A percentile compares a stretch with the other conserved stretches of the same genome.
These are phyloP conservation scores for Opisthograptis luteolata DNA, from an alignment of 2,888 invertebrate species.

Conservation along the genomic window DNA sequence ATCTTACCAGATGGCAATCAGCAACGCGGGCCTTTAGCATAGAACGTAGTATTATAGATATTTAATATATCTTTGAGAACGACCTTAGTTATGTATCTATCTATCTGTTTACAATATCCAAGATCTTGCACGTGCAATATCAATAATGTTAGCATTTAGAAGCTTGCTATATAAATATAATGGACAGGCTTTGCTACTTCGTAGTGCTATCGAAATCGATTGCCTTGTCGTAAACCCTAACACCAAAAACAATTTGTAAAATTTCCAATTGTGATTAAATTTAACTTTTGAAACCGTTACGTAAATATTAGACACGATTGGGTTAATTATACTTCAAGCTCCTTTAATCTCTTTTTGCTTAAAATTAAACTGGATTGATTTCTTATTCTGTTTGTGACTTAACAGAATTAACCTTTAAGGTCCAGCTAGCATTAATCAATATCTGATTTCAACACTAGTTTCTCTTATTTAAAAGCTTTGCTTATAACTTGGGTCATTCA, in stretches of 20 bases:
- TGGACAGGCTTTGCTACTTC: conserved; percentile 6
- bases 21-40: too few relatives aligned
- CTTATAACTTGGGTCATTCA: conserved; percentile 3
- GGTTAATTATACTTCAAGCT: conserved; percentile 1
- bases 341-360: too few relatives aligned
- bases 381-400: too few relatives aligned
- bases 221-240: neutral
- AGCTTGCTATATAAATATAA: conserved; percentile 12
- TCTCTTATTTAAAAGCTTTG: too few relatives aligned
- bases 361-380: too few relatives aligned
- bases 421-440: too few relatives aligned
- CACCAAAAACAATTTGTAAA: neutral
- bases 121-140: conserved; percentile 39
- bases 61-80: too few relatives aligned
- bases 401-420: too few relatives aligned
- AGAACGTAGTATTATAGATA: too few relatives aligned
- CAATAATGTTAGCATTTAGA: conserved; percentile 3
- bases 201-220: conserved; percentile 5
- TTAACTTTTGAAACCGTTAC: neutral
- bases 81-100: conserved; percentile 63
- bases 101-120: conserved; percentile 62
- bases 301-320: neutral
- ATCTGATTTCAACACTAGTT: too few relatives aligned
- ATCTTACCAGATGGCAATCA: too few relatives aligned
- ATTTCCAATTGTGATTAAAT: neutral